Base-by-base conservation (phyloP, 2,113 vertebrate species). In the Corythornis cristatus region DNA sequence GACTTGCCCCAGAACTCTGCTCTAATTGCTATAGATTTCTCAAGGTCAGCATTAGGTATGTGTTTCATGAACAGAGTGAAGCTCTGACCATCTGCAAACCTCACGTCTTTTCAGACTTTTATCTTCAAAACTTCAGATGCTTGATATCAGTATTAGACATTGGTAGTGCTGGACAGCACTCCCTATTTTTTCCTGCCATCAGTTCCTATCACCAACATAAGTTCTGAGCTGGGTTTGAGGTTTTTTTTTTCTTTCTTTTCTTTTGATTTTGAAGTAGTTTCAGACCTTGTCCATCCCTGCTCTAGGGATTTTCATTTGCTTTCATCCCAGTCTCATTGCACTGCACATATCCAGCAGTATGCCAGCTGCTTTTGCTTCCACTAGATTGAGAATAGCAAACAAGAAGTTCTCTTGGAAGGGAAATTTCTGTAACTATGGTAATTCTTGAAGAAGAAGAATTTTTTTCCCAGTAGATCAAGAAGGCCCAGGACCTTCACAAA, bases 361-460 rank as follows among this genome's bases (percentile, higher is more conserved):
- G 25, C 60, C 75, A 79, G 82, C 26, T 1, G 5, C 65, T 77
- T 73, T 68, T 60, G 40, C 65, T 86, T 84, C 58, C 22, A 21
- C 57, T 83, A 71, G 51, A 54, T 64, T 70, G 74, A 89, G 64
- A 95, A 48, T 56, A 93, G 86, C 58, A 79, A 71, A 43, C 37
- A 28, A 57, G 21, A 71, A 11, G 11, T 61, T 78, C 66, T 90
- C 35, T 37, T 54, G 71, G 46, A 93, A 82, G 70, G 76, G 11
- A 77, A 72, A 6, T 91, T 95, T 93, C 73, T 75, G 72, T 86
- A 86, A 68, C 60, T 71, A 14, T 72, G 70, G 50, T 81, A 89
- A 68, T 93, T 86, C 83, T 54, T 60, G 84, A 90, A 88, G 85
- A 77, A 45, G 66, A 76, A 80, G 76, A 74, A 42, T 25, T 86